Percentiles rank a stretch among this genome's conserved stretches.
Evolutionary conservation across 2,113 vertebrate species (phyloP).

Genomic region (Psilopsiagon aurifrons): DNA sequence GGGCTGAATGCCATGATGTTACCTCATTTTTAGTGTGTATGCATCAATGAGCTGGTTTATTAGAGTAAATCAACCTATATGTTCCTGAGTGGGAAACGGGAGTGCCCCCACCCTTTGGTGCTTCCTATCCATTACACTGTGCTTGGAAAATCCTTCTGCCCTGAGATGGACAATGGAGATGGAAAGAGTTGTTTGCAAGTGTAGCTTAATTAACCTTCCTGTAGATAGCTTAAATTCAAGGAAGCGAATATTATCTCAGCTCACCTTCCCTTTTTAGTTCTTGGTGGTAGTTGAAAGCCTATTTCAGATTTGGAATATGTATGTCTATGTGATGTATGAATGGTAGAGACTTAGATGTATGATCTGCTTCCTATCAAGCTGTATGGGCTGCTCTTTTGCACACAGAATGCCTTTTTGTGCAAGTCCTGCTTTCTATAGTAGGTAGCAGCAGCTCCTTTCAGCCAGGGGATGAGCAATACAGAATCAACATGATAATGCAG

Average conservation of each 20-base stretch:
- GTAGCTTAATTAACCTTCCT: background rate
- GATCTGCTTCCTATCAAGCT: background rate
- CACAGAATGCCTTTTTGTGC: background rate
- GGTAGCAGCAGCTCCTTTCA: background rate
- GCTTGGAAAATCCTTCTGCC: background rate
- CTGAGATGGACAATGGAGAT: background rate
- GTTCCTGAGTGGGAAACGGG: background rate
- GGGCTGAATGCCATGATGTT: background rate
- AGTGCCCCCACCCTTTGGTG: background rate
- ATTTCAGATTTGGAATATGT: background rate
- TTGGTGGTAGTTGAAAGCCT: background rate
- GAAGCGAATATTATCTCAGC: background rate
- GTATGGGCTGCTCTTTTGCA: background rate
- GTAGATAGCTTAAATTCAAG: background rate
- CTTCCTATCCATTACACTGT: rapidly evolving
- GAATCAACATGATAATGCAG: background rate
- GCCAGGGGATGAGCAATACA: background rate
- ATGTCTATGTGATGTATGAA: rapidly evolving
- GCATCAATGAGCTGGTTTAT: rapidly evolving
- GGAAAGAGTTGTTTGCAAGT: background rate
- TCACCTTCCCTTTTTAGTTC: background rate
- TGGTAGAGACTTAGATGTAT: rapidly evolving
- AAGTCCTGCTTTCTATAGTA: background rate
- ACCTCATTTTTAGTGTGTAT: background rate
- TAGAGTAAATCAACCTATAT: background rate